phyloP scores from a whole-genome alignment of 2,113 vertebrate species.

The Serinus canaria region DNA sequence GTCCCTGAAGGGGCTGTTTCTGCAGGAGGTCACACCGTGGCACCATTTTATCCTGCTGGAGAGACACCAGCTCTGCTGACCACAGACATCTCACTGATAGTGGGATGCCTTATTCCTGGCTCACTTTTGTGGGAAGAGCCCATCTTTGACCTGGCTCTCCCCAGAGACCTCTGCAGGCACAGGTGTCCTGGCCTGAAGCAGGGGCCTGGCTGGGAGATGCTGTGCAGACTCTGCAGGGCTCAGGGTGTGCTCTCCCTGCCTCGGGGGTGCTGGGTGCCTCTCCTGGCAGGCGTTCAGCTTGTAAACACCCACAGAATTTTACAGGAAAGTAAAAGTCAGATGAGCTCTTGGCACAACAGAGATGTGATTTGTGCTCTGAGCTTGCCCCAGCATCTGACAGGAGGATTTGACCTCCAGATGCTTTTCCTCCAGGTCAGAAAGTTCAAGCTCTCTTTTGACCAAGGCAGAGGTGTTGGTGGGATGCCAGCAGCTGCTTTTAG shows the following conservation, averaged over 20 bases:
- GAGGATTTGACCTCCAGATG: not conserved
- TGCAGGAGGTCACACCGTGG: rapidly evolving
- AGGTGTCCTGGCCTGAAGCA: not conserved
- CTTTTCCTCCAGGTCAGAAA: not conserved
- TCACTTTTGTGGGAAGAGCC: not conserved
- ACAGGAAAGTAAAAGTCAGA: not conserved
- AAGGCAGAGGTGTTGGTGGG: not conserved
- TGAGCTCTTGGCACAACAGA: not conserved
- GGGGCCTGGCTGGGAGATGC: rapidly evolving
- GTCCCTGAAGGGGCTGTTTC: rapidly evolving
- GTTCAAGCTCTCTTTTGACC: not conserved
- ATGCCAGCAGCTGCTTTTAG: not conserved
- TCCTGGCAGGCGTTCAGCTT: rapidly evolving
- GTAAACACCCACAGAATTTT: not conserved
- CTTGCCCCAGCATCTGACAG: rapidly evolving
- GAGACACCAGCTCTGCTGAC: rapidly evolving
- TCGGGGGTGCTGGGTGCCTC: too few species aligned
- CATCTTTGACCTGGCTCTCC: not conserved
- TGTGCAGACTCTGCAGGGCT: not conserved
- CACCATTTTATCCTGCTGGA: not conserved
- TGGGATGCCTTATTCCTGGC: rapidly evolving
- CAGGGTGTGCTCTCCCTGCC: rapidly evolving
- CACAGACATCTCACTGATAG: rapidly evolving
- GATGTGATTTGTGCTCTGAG: not conserved
- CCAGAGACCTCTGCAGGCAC: not conserved